Evolutionary conservation across 1,140 invertebrate species (phyloP), one percentile per base, ranked within the genome.

Genomic region (Achatina immaculata): DNA sequence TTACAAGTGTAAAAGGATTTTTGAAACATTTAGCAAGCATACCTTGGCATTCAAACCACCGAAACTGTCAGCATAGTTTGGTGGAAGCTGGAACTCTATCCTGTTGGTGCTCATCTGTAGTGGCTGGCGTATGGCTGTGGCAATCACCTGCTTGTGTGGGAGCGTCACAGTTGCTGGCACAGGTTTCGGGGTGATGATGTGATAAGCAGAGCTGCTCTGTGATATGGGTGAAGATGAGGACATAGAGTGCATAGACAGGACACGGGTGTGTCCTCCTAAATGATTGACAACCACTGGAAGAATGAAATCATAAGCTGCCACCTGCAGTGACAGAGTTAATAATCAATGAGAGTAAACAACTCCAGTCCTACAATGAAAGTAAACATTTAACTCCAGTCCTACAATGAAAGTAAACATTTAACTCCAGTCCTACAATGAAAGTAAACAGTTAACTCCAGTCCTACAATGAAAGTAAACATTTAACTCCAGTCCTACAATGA

Each of bases 271-370:
- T 31, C 88, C 89, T 65, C 85, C 89, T 28, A 87, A 84, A 68
- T 88, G 81, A 82, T 91, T 91, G 48, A 91, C 88, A 40, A 86
- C 78, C 34, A 90, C 86, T 38, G 90, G 89, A 83, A 91, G 86
- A 16, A 90, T 80, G 82, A 91, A 91, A 80, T 91, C 89, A 88
- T 91, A 91, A 0, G 90, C 87, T 36, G 90, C 90, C n/a, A 91
- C 89, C 90, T 91, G 84, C 7, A 73, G 84, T 28, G 69, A 36
- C 31, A 28, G n/a, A n/a, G n/a, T n/a, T n/a, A n/a, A n/a, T n/a
- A n/a, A n/a, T n/a, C n/a, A n/a, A n/a, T n/a, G n/a, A n/a, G n/a
- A n/a, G n/a, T n/a, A n/a, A n/a, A n/a, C n/a, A n/a, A n/a, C n/a
- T n/a, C n/a, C n/a, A n/a, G n/a, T n/a, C n/a, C n/a, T n/a, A n/a